These are phyloP conservation scores for Piezodorus guildinii DNA, from an alignment of 1,140 invertebrate species.

Conservation along the genomic window DNA sequence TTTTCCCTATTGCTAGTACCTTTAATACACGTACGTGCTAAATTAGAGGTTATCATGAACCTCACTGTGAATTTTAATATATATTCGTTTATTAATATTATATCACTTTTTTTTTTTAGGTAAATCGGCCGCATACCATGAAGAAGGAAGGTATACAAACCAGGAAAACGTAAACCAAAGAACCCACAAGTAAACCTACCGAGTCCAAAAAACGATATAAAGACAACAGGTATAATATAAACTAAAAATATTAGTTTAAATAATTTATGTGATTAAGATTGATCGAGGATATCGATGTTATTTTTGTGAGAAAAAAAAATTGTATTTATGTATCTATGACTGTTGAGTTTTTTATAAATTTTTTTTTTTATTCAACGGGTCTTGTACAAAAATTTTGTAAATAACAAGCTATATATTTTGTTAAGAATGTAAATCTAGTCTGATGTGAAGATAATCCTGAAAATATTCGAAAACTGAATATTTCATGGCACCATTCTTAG, in stretches of 20 bases:
- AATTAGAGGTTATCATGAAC: too few species aligned
- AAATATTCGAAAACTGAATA: too few species aligned
- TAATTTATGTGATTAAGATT: neutral
- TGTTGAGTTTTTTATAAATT: neutral
- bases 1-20: too few species aligned
- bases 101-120: constrained; percentile 39
- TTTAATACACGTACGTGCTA: too few species aligned
- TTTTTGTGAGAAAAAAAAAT: neutral
- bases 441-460: too few species aligned
- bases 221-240: neutral
- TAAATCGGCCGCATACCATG: constrained; percentile 82
- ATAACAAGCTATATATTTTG: neutral
- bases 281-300: neutral
- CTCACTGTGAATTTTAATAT: too few species aligned
- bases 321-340: neutral
- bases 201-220: constrained; percentile 16
- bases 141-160: constrained; percentile 93
- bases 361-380: too few species aligned
- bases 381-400: neutral
- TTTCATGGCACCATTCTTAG: too few species aligned
- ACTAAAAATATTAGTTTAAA: neutral
- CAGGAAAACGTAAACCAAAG: constrained; percentile 63
- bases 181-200: constrained; percentile 24
- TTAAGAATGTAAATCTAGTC: too few species aligned
- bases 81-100: neutral